These are phyloP conservation scores for Characodon lateralis DNA, from an alignment of 2,797 vertebrate genomes.

Conservation along the genomic window DNA sequence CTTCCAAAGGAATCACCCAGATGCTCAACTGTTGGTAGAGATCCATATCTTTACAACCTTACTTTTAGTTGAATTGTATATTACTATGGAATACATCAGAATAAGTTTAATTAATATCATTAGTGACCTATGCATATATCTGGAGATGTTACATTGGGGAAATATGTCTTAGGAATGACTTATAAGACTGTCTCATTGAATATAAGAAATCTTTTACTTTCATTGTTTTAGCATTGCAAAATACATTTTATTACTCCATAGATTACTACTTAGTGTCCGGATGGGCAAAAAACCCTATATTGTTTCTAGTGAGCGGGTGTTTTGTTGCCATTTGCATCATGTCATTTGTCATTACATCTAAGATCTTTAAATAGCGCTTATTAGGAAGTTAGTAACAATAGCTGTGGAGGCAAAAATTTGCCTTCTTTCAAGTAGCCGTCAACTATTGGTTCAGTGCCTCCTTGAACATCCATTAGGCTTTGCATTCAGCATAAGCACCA, in stretches of 20 bases:
- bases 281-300: background rate
- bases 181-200: no score
- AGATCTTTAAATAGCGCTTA: background rate
- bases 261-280: background rate
- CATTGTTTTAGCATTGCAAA: background rate
- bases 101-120: background rate
- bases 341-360: background rate
- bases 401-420: background rate
- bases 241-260: background rate
- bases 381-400: slow-evolving; percentile 3
- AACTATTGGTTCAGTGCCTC: background rate
- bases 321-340: background rate
- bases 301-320: background rate
- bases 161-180: no score
- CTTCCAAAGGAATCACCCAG: slow-evolving; percentile 18
- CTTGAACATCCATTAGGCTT: background rate
- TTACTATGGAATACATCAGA: background rate
- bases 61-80: background rate
- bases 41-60: slow-evolving; percentile 14
- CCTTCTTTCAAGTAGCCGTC: slow-evolving; percentile 1
- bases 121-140: background rate
- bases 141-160: no score
- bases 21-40: background rate
- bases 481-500: slow-evolving; percentile 4
- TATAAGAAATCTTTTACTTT: background rate